Evolutionary conservation across 1,140 invertebrate genomes (phyloP).

Genomic region (Drosophila grimshawi): DNA sequence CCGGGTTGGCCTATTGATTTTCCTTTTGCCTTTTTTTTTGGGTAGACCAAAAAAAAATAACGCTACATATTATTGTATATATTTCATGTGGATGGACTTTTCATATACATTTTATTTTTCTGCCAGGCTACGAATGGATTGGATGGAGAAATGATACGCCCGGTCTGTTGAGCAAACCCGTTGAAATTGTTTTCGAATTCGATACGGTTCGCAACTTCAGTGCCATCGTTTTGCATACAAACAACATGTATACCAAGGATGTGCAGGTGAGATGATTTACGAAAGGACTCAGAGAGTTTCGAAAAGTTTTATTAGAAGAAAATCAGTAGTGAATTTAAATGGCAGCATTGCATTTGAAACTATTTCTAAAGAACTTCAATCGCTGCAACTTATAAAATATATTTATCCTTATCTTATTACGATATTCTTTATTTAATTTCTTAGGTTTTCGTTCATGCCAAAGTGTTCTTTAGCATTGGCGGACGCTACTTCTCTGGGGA

Average conservation of each 20-base stretch:
- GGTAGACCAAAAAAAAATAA: conserved; percentile 30
- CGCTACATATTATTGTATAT: conserved; percentile 35
- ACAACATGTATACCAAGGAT: conserved; percentile 89
- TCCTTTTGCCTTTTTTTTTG: neutral
- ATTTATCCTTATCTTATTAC: too few relatives aligned
- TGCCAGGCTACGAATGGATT: conserved; percentile 92
- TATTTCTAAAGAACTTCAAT: too few relatives aligned
- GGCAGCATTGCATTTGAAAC: too few relatives aligned
- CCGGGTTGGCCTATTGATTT: conserved; percentile 69
- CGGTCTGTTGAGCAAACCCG: conserved; percentile 86
- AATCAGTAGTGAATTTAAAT: too few relatives aligned
- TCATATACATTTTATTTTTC: conserved; percentile 63
- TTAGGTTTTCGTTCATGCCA: conserved; percentile 89
- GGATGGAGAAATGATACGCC: conserved; percentile 92
- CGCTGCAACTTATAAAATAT: too few relatives aligned
- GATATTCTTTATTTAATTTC: neutral
- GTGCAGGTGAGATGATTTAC: conserved; percentile 87
- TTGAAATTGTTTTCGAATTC: conserved; percentile 93
- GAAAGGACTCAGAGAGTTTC: neutral
- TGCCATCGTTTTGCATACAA: conserved; percentile 90
- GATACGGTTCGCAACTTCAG: conserved; percentile 91
- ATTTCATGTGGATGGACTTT: conserved; percentile 53
- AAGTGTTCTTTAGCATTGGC: conserved; percentile 91
- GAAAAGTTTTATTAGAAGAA: too few relatives aligned
- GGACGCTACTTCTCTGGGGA: conserved; percentile 88